Evolutionary conservation across 2,797 vertebrate genomes (phyloP), one percentile per base, ranked within the genome.

Genomic region (Siniperca undulata): DNA sequence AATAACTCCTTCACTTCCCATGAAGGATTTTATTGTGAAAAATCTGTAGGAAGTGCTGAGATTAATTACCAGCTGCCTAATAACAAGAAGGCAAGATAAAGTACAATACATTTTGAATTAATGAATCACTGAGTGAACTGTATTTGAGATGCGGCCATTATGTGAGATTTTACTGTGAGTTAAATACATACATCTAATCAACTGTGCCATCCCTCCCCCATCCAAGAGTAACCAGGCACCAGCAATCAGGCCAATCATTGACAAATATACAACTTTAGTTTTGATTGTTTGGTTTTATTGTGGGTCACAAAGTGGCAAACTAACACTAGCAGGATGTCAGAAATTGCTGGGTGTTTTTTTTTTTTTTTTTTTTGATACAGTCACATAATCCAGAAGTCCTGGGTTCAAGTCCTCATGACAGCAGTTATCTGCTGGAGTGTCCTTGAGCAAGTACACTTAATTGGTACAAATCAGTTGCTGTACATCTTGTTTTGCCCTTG

Each of bases 391-490:
- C 20, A 80, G 44, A 80, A 9, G 27, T 40, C 50, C 6, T 38
- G 0, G 14, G 36, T 46, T 52, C 60, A 53, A 34, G 42, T 80
- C 46, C 36, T 55, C 52, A 17, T 22, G 20, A 40, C n/a, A 22
- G 27, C 71, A n/a, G 53, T 27, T 42, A 36, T 77, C 56, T 60
- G 9, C 70, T 44, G 34, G 8, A 82, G 56, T 77, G 77, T 77
- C 83, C 74, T 84, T 85, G 66, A 79, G 59, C 70, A 64, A 81
- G 50, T 7, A 74, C 60, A 12, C 66, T 17, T 52, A 69, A 78
- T 77, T 70, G 5, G 40, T n/a, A 42, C 42, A 59, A 58, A 64
- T 58, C 16, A 58, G 48, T 40, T 58, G 36, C 48, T 3, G 50
- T 79, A 80, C 42, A 8, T 80, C 22, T 60, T 38, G 53, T 78